Evolutionary conservation across 2,888 invertebrate genomes (phyloP).

Genomic region (Ophonus ardosiacus): DNA sequence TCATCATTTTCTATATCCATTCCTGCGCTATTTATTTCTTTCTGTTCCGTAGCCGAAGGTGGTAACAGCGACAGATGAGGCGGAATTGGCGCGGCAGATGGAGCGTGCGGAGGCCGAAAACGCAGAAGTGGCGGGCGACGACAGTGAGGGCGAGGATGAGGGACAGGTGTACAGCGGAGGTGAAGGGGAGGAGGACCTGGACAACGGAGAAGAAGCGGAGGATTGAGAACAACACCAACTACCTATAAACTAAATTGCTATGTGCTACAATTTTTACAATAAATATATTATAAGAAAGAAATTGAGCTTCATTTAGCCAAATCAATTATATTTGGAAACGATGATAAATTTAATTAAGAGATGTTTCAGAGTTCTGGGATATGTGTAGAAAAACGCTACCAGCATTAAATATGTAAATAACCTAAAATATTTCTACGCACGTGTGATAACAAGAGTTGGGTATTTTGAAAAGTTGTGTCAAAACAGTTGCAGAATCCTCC

Average conservation of each 20-base stretch:
- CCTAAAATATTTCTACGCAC: too few species aligned
- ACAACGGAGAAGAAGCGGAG: slow-evolving; percentile 70
- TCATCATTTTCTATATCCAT: slow-evolving; percentile 66
- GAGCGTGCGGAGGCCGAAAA: slow-evolving; percentile 96
- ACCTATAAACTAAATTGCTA: slow-evolving; percentile 41
- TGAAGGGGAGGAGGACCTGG: slow-evolving; percentile 72
- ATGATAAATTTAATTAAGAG: too few species aligned
- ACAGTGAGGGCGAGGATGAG: slow-evolving; percentile 86
- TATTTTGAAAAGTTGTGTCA: too few species aligned
- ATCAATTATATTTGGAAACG: too few species aligned
- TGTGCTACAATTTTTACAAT: slow-evolving; percentile 54
- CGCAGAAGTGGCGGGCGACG: slow-evolving; percentile 94
- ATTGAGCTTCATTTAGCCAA: background rate
- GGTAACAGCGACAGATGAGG: slow-evolving; percentile 98
- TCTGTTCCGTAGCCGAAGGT: slow-evolving; percentile 88
- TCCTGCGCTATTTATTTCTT: slow-evolving; percentile 62
- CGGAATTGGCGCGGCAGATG: slow-evolving; percentile 95
- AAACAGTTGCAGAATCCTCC: too few species aligned
- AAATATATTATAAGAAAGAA: slow-evolving; percentile 46
- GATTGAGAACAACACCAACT: slow-evolving; percentile 25
- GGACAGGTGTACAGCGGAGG: slow-evolving; percentile 74
- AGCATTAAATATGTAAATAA: too few species aligned
- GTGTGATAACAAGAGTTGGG: too few species aligned
- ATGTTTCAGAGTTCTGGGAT: too few species aligned
- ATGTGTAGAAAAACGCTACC: too few species aligned